These are phyloP conservation scores for Megaceryle alcyon DNA, from an alignment of 2,797 vertebrate genomes.

Conservation along the genomic window DNA sequence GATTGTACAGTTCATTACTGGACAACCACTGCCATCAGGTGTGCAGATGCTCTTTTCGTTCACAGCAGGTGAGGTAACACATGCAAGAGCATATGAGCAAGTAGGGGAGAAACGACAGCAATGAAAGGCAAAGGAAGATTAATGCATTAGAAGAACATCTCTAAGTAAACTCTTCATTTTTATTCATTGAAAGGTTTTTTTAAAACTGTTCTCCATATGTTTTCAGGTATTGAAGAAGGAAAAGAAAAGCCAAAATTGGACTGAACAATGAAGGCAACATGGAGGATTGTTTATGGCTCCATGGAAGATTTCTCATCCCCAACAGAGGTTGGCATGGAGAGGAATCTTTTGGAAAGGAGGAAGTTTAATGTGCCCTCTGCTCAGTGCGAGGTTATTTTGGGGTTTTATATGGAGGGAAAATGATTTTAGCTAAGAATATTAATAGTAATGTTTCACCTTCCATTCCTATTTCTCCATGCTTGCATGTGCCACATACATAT, in stretches of 20 bases:
- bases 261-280: constrained; percentile 37
- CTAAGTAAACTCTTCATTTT: neutral
- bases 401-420: constrained; percentile 35
- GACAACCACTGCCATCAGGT: constrained; percentile 47
- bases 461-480: neutral
- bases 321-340: neutral
- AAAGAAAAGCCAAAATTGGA: constrained; percentile 79
- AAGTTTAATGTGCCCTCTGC: neutral
- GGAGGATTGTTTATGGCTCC: neutral
- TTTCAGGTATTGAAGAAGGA: constrained; percentile 81
- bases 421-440: constrained; percentile 36
- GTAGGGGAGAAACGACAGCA: neutral
- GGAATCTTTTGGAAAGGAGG: constrained; percentile 32
- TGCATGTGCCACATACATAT: constrained; percentile 41
- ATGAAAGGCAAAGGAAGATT: neutral
- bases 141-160: neutral
- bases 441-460: constrained; percentile 3
- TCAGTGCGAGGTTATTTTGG: constrained; percentile 15
- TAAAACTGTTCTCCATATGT: constrained; percentile 33
- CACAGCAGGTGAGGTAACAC: neutral
- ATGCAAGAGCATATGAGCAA: neutral
- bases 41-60: constrained; percentile 16
- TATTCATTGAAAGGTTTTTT: neutral
- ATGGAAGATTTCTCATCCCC: neutral
- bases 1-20: neutral